Evolutionary conservation across 2,113 vertebrate genomes (phyloP).

Genomic region (Catharus bicknelli): DNA sequence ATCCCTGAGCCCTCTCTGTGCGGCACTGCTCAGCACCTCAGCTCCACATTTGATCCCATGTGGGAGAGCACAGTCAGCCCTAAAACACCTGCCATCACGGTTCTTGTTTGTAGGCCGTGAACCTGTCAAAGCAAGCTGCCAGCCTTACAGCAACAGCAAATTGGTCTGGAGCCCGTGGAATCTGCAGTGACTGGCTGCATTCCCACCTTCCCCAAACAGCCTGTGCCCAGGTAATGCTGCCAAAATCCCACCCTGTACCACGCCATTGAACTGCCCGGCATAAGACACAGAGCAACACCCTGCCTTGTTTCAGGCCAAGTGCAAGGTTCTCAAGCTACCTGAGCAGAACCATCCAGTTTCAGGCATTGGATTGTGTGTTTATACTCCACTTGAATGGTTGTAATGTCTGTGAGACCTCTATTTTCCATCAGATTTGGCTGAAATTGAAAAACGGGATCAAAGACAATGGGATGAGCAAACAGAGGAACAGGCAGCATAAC

Average conservation of each 20-base stretch:
- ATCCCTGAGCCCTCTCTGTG: not conserved
- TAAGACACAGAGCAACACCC: fast-evolving
- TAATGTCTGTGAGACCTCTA: not conserved
- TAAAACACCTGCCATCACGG: fast-evolving
- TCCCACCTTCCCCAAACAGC: fast-evolving
- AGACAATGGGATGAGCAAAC: not conserved
- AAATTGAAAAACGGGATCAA: not conserved
- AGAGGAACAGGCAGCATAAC: not conserved
- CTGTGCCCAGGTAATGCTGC: too few species aligned
- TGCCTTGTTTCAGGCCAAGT: too few species aligned
- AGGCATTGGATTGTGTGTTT: not conserved
- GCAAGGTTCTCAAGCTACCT: not conserved
- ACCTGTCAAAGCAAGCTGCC: too few species aligned
- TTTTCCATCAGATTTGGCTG: not conserved
- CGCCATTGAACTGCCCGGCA: fast-evolving
- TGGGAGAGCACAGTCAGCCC: too few species aligned
- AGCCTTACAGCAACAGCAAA: fast-evolving
- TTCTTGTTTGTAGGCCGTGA: fast-evolving
- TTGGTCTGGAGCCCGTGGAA: not conserved
- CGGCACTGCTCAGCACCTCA: fast-evolving
- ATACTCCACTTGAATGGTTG: too few species aligned
- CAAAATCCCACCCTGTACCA: fast-evolving
- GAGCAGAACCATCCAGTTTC: fast-evolving
- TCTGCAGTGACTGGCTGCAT: fast-evolving
- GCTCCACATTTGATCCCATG: fast-evolving